phyloP scores from a whole-genome alignment of 64 coral and sea anemone species.

The Catalaphyllia jardinei region DNA sequence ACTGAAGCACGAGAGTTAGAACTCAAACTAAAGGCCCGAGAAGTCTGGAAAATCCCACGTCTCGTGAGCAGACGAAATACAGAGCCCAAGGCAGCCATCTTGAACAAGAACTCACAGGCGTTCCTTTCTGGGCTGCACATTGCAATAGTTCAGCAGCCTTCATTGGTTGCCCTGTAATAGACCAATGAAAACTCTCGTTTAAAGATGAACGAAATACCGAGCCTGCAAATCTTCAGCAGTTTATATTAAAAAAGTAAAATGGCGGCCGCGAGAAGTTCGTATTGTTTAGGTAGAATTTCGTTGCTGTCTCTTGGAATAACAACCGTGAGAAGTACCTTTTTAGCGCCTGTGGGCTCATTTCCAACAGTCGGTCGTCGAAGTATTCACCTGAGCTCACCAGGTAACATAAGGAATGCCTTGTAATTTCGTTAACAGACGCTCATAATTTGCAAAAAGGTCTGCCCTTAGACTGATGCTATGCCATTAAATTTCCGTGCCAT shows the following conservation, averaged over 20 bases:
- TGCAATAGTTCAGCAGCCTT: neutral
- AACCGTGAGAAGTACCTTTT: conserved; percentile 12
- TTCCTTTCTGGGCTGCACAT: neutral
- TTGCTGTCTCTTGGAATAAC: neutral
- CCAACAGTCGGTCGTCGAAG: neutral
- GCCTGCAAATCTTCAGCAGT: neutral
- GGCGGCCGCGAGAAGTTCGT: conserved; percentile 14
- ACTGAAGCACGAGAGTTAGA: conserved; percentile 33
- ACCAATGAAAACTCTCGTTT: neutral
- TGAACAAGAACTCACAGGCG: conserved; percentile 16
- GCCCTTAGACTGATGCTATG: neutral
- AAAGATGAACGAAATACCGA: neutral
- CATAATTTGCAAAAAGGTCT: too few relatives aligned
- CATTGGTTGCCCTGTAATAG: neutral
- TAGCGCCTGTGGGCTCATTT: neutral
- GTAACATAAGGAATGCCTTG: neutral
- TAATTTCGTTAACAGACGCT: neutral
- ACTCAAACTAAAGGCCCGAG: conserved; percentile 34
- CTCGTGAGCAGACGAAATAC: neutral
- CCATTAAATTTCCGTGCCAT: neutral
- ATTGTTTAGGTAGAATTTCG: neutral
- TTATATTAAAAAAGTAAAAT: conserved; percentile 21
- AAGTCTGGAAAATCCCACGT: conserved; percentile 9
- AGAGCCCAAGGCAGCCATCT: neutral
- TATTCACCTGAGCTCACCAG: conserved; percentile 36